A percentile compares a stretch with the other conserved stretches of the same genome.
Conservation (phyloP, 1,140 invertebrate genomes). For the Vanessa atalanta region DNA sequence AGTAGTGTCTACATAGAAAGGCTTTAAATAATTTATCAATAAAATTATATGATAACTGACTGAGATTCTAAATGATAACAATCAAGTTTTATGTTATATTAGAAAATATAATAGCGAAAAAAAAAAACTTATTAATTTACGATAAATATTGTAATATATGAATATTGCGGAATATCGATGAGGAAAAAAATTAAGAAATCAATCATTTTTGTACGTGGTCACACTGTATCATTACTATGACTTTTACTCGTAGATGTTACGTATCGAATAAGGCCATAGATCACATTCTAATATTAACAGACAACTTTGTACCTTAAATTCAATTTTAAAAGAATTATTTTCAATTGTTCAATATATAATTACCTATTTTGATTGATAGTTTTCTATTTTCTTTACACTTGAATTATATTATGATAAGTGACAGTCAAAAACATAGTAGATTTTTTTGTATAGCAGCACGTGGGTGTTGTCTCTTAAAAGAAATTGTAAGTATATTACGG, state of each 20-base stretch:
- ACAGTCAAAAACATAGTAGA: not conserved
- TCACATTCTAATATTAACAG: not conserved
- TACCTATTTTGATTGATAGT: not conserved
- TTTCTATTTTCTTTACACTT: slow-evolving; percentile 25
- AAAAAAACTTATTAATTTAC: not conserved
- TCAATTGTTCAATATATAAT: not conserved
- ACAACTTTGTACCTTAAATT: slow-evolving; percentile 5
- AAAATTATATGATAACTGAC: too few species aligned
- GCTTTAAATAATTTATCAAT: too few species aligned
- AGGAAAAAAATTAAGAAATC: not conserved
- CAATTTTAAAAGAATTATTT: not conserved
- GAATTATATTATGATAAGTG: not conserved
- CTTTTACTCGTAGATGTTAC: slow-evolving; percentile 18
- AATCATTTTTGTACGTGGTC: not conserved
- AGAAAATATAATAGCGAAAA: not conserved
- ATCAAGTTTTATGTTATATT: not conserved
- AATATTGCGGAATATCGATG: not conserved
- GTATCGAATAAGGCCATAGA: not conserved
- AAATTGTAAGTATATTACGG: too few species aligned
- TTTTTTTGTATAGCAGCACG: too few species aligned
- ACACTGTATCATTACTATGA: not conserved
- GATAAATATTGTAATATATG: not conserved
- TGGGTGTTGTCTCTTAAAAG: too few species aligned
- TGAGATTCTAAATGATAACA: too few species aligned
- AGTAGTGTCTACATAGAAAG: too few species aligned